These are phyloP conservation scores for Phrynocephalus versicolor DNA, from an alignment of 2,113 vertebrate genomes.

Conservation along the genomic window DNA sequence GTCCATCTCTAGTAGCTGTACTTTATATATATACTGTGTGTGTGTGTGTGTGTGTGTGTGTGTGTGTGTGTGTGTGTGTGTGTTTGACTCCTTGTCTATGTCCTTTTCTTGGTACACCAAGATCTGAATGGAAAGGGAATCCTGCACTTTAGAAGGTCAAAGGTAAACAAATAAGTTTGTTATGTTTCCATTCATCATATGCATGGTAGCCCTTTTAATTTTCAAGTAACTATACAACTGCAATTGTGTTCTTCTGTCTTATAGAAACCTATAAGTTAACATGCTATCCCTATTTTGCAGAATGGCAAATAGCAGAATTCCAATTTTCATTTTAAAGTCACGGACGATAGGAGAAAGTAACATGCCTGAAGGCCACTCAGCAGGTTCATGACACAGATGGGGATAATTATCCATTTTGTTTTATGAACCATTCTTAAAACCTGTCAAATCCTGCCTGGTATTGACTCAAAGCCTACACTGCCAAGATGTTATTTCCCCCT, in stretches of 20 bases:
- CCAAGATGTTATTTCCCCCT: neutral
- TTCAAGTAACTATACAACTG: neutral
- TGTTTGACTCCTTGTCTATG: neutral
- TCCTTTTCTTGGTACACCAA: neutral
- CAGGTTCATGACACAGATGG: conserved; percentile 9
- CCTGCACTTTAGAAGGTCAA: neutral
- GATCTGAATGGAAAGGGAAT: neutral
- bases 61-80: neutral
- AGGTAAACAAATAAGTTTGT: neutral
- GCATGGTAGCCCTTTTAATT: neutral
- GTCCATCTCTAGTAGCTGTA: too few species aligned
- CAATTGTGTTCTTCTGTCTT: neutral
- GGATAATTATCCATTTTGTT: conserved; percentile 11
- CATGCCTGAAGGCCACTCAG: conserved; percentile 1
- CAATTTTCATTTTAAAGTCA: neutral
- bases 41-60: too few species aligned
- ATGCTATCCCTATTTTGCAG: neutral
- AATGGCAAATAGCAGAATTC: neutral
- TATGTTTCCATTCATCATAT: neutral
- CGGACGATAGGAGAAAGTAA: neutral
- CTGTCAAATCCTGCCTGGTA: conserved; percentile 19
- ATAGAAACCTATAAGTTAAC: neutral
- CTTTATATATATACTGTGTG: too few species aligned
- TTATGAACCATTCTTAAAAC: conserved; percentile 12
- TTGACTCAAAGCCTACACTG: conserved; percentile 11